These are phyloP conservation scores for Parnassius mnemosyne DNA, from an alignment of 2,888 invertebrate species.

Conservation along the genomic window DNA sequence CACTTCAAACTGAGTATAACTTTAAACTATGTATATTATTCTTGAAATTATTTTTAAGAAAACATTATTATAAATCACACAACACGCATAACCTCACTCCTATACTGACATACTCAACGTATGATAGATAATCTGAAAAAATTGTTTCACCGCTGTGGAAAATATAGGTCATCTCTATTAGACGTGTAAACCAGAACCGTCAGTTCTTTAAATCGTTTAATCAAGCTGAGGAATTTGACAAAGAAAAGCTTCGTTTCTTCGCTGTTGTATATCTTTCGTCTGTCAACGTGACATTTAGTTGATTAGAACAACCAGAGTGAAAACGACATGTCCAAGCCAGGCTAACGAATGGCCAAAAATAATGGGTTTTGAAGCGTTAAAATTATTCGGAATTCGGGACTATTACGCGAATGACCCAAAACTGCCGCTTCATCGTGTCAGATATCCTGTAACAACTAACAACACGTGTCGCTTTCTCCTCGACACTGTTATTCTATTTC, in stretches of 20 bases:
- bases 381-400: conserved; percentile 52
- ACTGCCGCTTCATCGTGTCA: conserved; percentile 64
- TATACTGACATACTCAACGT: too few relatives aligned
- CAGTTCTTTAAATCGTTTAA: conserved; percentile 12
- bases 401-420: conserved; percentile 68
- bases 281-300: conserved; percentile 32
- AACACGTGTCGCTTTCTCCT: conserved; percentile 66
- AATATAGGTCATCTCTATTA: too few relatives aligned
- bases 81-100: too few relatives aligned
- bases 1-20: too few relatives aligned
- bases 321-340: conserved; percentile 32
- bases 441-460: conserved; percentile 48
- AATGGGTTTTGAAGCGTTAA: conserved; percentile 31
- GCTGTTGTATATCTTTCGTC: conserved; percentile 19
- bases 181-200: conserved; percentile 1
- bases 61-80: too few relatives aligned
- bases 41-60: too few relatives aligned
- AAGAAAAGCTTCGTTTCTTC: conserved; percentile 15
- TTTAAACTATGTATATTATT: too few relatives aligned
- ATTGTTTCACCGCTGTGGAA: too few relatives aligned
- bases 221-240: conserved; percentile 10
- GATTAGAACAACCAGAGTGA: conserved; percentile 30
- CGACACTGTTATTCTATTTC: conserved; percentile 36
- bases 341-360: conserved; percentile 30
- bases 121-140: too few relatives aligned